phyloP scores from a whole-genome alignment of 2,113 vertebrate species.

The Carlito syrichta region DNA sequence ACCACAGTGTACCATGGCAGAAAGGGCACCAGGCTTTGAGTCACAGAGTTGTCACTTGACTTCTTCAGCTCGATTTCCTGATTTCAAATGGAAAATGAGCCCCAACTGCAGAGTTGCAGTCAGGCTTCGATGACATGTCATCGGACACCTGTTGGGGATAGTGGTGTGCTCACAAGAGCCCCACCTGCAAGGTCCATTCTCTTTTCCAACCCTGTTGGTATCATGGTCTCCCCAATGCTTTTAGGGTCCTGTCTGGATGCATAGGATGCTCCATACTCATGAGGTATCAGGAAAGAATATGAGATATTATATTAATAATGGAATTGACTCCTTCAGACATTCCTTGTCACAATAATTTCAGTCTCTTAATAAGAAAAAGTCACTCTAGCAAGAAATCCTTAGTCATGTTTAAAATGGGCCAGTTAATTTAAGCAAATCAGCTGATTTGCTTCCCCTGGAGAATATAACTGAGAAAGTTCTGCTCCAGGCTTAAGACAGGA shows the following conservation, averaged over 20 bases:
- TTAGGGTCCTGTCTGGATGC: background rate
- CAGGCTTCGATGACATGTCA: background rate
- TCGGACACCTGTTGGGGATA: background rate
- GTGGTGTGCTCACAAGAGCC: background rate
- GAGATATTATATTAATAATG: background rate
- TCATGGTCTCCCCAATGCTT: background rate
- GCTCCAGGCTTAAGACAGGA: slow-evolving; percentile 11
- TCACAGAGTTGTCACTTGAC: slow-evolving; percentile 52
- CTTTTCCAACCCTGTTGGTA: background rate
- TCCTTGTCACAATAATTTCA: slow-evolving; percentile 44
- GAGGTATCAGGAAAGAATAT: background rate
- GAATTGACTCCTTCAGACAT: slow-evolving; percentile 16
- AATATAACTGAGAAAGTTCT: slow-evolving; percentile 17
- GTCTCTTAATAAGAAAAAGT: slow-evolving; percentile 49
- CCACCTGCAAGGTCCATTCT: background rate
- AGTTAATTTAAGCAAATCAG: slow-evolving; percentile 74
- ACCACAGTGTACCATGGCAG: slow-evolving; percentile 35
- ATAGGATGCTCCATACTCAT: background rate
- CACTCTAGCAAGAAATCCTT: slow-evolving; percentile 56
- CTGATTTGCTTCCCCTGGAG: slow-evolving; percentile 55
- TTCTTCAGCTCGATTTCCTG: slow-evolving; percentile 67
- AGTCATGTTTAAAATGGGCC: slow-evolving; percentile 76
- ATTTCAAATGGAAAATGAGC: slow-evolving; percentile 63
- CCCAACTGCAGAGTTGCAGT: slow-evolving; percentile 12
- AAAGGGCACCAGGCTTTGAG: slow-evolving; percentile 65